phyloP scores from a whole-genome alignment of 2,797 vertebrate species.

The Rachycentron canadum region DNA sequence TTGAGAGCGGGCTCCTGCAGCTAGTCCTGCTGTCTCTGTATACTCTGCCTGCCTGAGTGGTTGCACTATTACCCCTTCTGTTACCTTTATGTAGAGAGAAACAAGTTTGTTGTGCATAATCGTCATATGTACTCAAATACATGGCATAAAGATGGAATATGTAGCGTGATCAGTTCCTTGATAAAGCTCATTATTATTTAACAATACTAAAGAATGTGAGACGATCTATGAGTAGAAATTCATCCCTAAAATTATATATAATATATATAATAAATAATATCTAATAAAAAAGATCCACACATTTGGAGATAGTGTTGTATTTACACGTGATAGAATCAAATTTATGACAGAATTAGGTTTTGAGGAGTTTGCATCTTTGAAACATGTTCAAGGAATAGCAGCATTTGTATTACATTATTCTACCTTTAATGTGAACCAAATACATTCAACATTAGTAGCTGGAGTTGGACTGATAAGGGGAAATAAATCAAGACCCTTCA shows the following conservation, averaged over 20 bases:
- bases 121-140: not conserved
- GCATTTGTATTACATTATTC: not conserved
- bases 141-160: not conserved
- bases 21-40: conserved; percentile 11
- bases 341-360: not conserved
- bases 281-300: not conserved
- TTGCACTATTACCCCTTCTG: conserved; percentile 31
- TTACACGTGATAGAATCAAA: not conserved
- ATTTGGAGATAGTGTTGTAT: not conserved
- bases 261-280: no score
- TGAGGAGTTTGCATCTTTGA: conserved; percentile 1
- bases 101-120: not conserved
- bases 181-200: not conserved
- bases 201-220: not conserved
- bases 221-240: not conserved
- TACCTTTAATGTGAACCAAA: not conserved
- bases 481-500: conserved; percentile 47
- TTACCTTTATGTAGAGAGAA: conserved; percentile 13
- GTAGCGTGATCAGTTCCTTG: not conserved
- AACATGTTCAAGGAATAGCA: not conserved
- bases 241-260: not conserved
- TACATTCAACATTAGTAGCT: conserved; percentile 12
- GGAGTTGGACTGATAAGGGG: conserved; percentile 31
- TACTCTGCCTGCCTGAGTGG: not conserved
- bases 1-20: conserved; percentile 20